Evolutionary conservation across 2,797 vertebrate genomes (phyloP).

Genomic region (Hemibagrus guttatus): DNA sequence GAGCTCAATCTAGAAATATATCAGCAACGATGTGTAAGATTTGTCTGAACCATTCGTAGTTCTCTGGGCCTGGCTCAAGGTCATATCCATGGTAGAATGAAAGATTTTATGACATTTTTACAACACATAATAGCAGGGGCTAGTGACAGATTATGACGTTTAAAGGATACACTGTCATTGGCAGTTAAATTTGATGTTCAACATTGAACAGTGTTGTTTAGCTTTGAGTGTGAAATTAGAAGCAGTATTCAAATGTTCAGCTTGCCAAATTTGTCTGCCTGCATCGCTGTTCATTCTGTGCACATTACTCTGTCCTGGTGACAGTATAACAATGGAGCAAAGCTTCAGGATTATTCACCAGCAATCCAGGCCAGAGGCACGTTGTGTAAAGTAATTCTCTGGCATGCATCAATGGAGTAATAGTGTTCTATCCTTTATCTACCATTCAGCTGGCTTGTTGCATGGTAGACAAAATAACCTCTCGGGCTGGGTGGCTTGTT

Average conservation of each 20-base stretch:
- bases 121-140: neutral
- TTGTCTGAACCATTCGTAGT: neutral
- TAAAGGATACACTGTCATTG: neutral
- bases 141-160: neutral
- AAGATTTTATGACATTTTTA: neutral
- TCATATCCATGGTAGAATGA: neutral
- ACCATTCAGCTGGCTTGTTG: slow-evolving; percentile 50
- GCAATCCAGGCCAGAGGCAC: slow-evolving; percentile 60
- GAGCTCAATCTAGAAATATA: neutral
- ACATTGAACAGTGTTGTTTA: neutral
- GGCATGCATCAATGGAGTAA: slow-evolving; percentile 39
- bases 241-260: neutral
- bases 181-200: neutral
- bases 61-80: neutral
- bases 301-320: neutral
- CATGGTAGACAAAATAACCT: slow-evolving; percentile 18
- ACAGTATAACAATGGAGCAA: slow-evolving; percentile 55
- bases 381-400: slow-evolving; percentile 65
- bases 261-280: slow-evolving; percentile 29
- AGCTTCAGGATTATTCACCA: slow-evolving; percentile 59
- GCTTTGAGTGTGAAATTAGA: slow-evolving; percentile 9
- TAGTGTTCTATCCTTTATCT: slow-evolving; percentile 48
- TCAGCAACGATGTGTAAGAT: neutral
- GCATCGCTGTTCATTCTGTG: slow-evolving; percentile 11
- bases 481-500: slow-evolving; percentile 38